Conservation (phyloP, 2,113 vertebrate genomes). For the Heptranchias perlo region DNA sequence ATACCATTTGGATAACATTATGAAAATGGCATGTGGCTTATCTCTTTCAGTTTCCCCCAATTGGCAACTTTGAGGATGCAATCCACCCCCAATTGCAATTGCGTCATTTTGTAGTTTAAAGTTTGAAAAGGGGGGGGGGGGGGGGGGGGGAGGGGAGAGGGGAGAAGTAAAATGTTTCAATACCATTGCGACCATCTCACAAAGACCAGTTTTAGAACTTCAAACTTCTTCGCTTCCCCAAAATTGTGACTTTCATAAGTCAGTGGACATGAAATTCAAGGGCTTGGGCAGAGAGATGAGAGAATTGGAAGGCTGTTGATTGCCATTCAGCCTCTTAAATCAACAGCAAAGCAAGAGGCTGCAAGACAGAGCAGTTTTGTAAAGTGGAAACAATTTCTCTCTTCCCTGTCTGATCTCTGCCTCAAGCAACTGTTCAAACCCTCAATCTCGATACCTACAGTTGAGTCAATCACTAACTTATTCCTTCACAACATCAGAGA, state of each 20-base stretch:
- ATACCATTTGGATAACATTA: background rate
- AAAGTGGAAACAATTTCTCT: background rate
- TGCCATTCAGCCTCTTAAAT: no score
- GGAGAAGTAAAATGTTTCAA: background rate
- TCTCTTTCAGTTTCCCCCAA: no score
- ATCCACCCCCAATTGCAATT: no score
- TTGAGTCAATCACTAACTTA: background rate
- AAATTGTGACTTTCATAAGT: background rate
- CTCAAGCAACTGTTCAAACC: background rate
- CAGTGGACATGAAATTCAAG: background rate
- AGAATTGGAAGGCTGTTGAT: no score
- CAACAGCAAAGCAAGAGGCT: background rate
- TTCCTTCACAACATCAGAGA: background rate
- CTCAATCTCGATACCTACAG: background rate
- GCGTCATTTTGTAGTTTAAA: no score
- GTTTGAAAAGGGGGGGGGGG: background rate
- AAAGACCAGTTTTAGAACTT: background rate
- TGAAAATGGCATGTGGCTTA: no score
- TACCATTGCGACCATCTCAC: background rate
- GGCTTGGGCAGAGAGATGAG: no score
- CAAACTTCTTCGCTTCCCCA: background rate
- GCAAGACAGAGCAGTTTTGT: background rate
- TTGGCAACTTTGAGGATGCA: no score
- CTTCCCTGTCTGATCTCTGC: background rate
- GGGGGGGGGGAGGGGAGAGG: background rate